phyloP scores from a whole-genome alignment of 2,797 vertebrate genomes.

The Enteromius afrohamiltoni region DNA sequence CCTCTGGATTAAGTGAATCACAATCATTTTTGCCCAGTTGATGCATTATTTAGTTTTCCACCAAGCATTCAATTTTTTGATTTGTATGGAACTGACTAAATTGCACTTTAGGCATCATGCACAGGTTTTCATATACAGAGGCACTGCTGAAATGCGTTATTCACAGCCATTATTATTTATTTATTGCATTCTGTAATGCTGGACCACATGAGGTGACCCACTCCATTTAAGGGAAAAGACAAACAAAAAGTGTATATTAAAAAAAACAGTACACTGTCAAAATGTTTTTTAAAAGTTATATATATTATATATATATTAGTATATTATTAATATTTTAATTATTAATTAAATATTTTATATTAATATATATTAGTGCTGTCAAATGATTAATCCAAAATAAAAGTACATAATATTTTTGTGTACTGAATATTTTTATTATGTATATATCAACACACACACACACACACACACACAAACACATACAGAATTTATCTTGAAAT shows the following conservation, averaged over 20 bases:
- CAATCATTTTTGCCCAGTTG: constrained; percentile 16
- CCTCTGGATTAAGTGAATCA: constrained; percentile 70
- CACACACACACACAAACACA: too few relatives aligned
- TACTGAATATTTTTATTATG: too few relatives aligned
- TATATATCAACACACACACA: too few relatives aligned
- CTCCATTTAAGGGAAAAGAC: not conserved
- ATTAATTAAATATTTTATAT: too few relatives aligned
- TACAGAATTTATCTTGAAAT: too few relatives aligned
- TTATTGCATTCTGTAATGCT: not conserved
- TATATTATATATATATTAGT: too few relatives aligned
- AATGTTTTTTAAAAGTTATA: not conserved
- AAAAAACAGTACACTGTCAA: not conserved
- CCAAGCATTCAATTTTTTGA: not conserved
- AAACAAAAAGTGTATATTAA: not conserved
- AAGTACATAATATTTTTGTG: too few relatives aligned
- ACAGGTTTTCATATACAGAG: not conserved
- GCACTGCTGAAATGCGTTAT: not conserved
- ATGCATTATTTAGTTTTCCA: constrained; percentile 1
- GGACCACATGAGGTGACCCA: not conserved
- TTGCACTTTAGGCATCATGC: not conserved
- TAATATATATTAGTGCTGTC: too few relatives aligned
- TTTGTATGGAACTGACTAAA: not conserved
- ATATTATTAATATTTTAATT: too few relatives aligned
- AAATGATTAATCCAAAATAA: too few relatives aligned
- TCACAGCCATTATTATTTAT: not conserved